Base-by-base conservation (phyloP, 2,797 vertebrate species). In the Acanthurus leucopareius region DNA sequence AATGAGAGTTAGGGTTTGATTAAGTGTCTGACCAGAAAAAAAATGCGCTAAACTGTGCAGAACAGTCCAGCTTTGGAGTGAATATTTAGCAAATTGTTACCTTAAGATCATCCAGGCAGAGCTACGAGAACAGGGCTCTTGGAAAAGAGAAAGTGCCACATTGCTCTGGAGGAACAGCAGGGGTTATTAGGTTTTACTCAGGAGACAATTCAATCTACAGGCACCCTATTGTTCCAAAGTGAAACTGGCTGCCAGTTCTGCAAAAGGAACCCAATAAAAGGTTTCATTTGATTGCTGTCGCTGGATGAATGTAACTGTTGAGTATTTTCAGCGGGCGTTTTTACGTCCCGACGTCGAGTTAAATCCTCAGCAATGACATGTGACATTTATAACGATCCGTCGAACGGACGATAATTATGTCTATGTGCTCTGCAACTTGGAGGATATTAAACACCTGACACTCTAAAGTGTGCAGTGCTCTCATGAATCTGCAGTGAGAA, bases 361-460 rank as follows among this genome's bases (percentile, higher is more conserved):
- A 32, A 32, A 32, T 32, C 62, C 40, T 79, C 62, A 28, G 62
- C 79, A 85, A 81, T 63, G 75, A 73, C 54, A 88, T 68, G 68
- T 42, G 70, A 89, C 79, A 64, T 89, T 82, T 90, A 76, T 75
- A 75, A 83, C 9, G 9, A 83, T 83, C 65, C 81, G 80, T 86
- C 76, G 88, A 80, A 83, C 35, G 53, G 44, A 80, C 66, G 67
- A 72, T 73, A 72, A 89, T 83, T 54, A 73, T 56, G 32, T 35
- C 73, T 72, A 19, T 19, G 19, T 57, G 74, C 57, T 73, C 35
- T 56, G 66, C 57, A 67, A 60, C 60, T 65, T 20, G 32, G 68
- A 82, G 82, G 88, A 91, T 87, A 91, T 86, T 53, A 84, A 91
- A 88, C 83, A 81, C 83, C 83, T 87, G 58, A 86, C 73, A 63